Conservation (phyloP, 1,140 invertebrate genomes). For the Drusus annulatus region DNA sequence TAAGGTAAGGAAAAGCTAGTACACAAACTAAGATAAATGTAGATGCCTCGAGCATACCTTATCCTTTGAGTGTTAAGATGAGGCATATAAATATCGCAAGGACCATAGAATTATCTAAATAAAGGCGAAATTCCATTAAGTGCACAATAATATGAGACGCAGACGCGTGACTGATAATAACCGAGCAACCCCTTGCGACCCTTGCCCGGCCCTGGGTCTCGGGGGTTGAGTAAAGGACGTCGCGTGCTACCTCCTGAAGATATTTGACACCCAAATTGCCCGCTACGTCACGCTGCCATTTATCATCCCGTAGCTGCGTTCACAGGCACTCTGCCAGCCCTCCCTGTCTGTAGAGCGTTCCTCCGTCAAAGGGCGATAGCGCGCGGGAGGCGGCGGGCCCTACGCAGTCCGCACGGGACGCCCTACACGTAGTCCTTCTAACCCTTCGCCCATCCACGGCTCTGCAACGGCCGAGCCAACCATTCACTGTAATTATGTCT, state of each 20-base stretch:
- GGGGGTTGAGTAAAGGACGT: conserved; percentile 28
- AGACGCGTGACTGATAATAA: conserved; percentile 29
- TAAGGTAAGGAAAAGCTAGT: no score
- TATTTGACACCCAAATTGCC: conserved; percentile 48
- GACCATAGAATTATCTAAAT: conserved; percentile 18
- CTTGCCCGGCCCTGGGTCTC: conserved; percentile 1
- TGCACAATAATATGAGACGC: conserved; percentile 16
- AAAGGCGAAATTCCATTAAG: conserved; percentile 4
- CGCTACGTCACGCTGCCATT: conserved; percentile 41
- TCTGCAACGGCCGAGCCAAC: neutral
- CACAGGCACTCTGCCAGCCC: conserved; percentile 5
- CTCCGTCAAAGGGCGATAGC: conserved; percentile 44
- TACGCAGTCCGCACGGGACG: conserved; percentile 9
- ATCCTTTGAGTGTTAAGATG: no score
- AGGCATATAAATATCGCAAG: neutral
- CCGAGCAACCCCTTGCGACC: conserved; percentile 13
- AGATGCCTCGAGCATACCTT: no score
- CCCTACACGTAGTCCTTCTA: neutral
- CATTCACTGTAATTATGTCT: conserved; percentile 25
- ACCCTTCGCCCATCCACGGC: neutral
- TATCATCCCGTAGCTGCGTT: conserved; percentile 38
- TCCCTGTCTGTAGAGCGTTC: conserved; percentile 42
- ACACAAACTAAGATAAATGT: no score
- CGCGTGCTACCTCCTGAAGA: conserved; percentile 38
- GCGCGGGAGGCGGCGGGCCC: conserved; percentile 9